These are phyloP conservation scores for Lathamus discolor DNA, from an alignment of 2,113 vertebrate genomes.

Conservation along the genomic window DNA sequence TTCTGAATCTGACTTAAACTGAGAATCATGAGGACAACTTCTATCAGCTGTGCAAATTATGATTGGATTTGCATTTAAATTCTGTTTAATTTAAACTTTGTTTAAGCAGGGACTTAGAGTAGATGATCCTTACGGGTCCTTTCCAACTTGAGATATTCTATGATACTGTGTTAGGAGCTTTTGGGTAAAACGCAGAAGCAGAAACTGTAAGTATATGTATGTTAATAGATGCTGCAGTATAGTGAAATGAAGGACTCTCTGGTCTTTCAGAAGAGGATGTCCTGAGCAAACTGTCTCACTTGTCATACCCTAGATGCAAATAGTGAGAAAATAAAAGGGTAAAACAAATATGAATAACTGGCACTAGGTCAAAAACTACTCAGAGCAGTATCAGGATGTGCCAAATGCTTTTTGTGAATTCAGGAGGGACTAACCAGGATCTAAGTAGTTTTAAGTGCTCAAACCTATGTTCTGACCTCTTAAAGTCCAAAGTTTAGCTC, in stretches of 20 bases:
- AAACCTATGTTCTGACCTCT: background rate
- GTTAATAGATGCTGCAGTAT: background rate
- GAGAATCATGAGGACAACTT: background rate
- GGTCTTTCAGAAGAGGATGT: background rate
- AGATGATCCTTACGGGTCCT: background rate
- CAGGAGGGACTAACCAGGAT: background rate
- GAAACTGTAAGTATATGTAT: background rate
- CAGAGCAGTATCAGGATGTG: background rate
- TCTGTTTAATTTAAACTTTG: background rate
- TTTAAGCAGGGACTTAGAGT: background rate
- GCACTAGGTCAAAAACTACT: background rate
- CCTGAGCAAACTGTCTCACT: background rate
- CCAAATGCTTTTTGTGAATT: background rate
- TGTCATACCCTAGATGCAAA: background rate
- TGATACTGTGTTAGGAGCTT: background rate
- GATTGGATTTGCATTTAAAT: background rate
- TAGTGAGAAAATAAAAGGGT: background rate
- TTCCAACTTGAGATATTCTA: background rate
- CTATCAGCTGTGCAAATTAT: background rate
- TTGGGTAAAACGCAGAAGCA: background rate
- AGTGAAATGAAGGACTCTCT: background rate
- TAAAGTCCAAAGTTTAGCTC: background rate
- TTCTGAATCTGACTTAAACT: background rate
- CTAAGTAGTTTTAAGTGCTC: background rate
- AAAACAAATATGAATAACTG: background rate